phyloP scores from a whole-genome alignment of 1,140 invertebrate genomes.

The Drosophila bipectinata region DNA sequence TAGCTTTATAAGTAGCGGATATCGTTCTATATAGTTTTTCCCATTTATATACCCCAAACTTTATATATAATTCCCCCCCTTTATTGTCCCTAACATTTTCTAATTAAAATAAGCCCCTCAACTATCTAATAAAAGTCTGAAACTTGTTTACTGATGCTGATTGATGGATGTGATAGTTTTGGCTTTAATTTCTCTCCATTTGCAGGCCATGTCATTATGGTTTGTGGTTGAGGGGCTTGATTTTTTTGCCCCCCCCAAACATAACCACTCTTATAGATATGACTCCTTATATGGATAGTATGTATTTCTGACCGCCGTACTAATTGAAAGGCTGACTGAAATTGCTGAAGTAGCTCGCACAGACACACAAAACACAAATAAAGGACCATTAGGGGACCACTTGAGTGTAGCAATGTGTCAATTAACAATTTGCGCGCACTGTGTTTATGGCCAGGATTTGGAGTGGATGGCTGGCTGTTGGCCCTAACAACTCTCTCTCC shows the following conservation, averaged over 20 bases:
- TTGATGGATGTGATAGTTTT: conserved; percentile 17
- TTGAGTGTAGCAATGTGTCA: conserved; percentile 68
- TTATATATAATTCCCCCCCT: not conserved
- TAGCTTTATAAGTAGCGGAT: too few relatives aligned
- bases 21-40: too few relatives aligned
- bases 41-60: not conserved
- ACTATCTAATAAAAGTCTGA: conserved; percentile 15
- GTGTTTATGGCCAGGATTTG: conserved; percentile 37
- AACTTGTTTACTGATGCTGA: not conserved
- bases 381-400: conserved; percentile 44
- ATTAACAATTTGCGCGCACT: conserved; percentile 69
- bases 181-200: conserved; percentile 2
- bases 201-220: conserved; percentile 15
- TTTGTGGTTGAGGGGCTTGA: not conserved
- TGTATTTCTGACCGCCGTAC: not conserved
- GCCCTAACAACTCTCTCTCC: not conserved
- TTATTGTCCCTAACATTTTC: not conserved
- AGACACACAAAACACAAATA: not conserved
- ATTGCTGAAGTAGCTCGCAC: conserved; percentile 4
- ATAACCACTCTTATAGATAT: too few relatives aligned
- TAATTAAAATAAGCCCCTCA: not conserved
- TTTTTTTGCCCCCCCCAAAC: too few relatives aligned
- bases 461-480: not conserved
- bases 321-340: conserved; percentile 29
- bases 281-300: not conserved